Evolutionary conservation across 2,113 vertebrate genomes (phyloP).

Genomic region (Phainopepla nitens): DNA sequence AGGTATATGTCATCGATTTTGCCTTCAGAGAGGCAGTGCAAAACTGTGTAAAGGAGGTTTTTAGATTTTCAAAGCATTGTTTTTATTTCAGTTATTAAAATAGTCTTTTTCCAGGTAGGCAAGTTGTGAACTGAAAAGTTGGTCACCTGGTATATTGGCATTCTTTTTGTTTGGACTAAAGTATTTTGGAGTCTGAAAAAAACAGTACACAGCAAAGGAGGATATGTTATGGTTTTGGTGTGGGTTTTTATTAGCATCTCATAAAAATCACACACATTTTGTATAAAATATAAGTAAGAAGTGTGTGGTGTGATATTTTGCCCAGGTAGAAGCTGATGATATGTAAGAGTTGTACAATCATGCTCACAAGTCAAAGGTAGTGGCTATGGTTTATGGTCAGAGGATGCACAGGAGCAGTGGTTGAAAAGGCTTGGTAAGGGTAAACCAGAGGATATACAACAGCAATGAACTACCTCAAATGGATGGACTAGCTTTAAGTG

Average conservation of each 20-base stretch:
- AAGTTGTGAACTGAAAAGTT: background rate
- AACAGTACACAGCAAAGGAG: background rate
- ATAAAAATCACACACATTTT: background rate
- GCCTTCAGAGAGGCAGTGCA: background rate
- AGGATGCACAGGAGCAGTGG: background rate
- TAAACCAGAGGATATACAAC: background rate
- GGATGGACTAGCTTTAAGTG: background rate
- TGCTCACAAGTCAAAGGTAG: background rate
- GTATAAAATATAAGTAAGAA: background rate
- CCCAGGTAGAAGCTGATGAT: background rate
- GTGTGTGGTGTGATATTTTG: background rate
- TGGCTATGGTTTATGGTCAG: background rate
- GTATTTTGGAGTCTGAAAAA: background rate
- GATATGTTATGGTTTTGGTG: background rate
- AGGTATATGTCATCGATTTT: constrained; percentile 56
- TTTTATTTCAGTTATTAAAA: background rate
- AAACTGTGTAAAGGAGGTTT: background rate
- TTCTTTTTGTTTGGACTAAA: background rate
- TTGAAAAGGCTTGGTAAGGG: background rate
- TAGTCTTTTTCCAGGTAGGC: background rate
- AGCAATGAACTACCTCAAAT: background rate
- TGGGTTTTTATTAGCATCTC: background rate
- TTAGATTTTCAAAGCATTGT: background rate
- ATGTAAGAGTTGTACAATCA: background rate
- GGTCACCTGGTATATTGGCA: background rate